Evolutionary conservation across 2,888 invertebrate genomes (phyloP).

Genomic region (Polydrusus cervinus): DNA sequence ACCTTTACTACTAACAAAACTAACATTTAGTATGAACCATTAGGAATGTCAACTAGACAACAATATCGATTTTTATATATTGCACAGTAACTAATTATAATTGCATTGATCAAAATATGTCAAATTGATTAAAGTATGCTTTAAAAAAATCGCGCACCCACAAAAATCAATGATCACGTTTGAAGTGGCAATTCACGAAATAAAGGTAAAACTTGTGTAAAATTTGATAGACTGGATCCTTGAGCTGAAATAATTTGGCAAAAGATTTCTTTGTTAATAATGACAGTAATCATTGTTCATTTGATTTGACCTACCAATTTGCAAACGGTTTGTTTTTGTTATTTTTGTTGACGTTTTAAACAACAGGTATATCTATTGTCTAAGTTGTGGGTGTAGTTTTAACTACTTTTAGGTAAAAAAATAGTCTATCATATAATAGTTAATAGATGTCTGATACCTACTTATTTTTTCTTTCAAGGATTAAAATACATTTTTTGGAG

Average conservation of each 20-base stretch:
- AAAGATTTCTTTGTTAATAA: constrained; percentile 33
- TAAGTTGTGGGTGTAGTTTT: constrained; percentile 1
- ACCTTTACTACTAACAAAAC: background rate
- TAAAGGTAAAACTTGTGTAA: constrained; percentile 14
- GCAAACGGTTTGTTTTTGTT: constrained; percentile 20
- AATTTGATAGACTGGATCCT: constrained; percentile 29
- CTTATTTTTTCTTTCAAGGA: no score
- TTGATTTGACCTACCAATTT: constrained; percentile 30
- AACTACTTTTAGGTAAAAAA: background rate
- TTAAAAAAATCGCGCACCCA: constrained; percentile 14
- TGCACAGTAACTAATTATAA: constrained; percentile 19
- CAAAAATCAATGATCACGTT: constrained; percentile 21
- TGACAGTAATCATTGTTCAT: constrained; percentile 32
- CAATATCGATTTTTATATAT: background rate
- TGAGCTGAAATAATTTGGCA: constrained; percentile 32
- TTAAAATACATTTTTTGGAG: no score
- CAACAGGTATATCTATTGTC: constrained; percentile 17
- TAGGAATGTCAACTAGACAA: constrained; percentile 8
- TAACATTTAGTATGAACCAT: background rate
- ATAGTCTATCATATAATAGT: no score
- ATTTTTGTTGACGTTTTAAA: background rate
- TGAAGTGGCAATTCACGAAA: constrained; percentile 17
- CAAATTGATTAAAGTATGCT: constrained; percentile 27
- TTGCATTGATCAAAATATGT: constrained; percentile 27
- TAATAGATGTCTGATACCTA: no score